A percentile compares a stretch with the other conserved stretches of the same genome.
phyloP scores from a whole-genome alignment of 2,113 vertebrate genomes.

The Cochlearius cochlearius region DNA sequence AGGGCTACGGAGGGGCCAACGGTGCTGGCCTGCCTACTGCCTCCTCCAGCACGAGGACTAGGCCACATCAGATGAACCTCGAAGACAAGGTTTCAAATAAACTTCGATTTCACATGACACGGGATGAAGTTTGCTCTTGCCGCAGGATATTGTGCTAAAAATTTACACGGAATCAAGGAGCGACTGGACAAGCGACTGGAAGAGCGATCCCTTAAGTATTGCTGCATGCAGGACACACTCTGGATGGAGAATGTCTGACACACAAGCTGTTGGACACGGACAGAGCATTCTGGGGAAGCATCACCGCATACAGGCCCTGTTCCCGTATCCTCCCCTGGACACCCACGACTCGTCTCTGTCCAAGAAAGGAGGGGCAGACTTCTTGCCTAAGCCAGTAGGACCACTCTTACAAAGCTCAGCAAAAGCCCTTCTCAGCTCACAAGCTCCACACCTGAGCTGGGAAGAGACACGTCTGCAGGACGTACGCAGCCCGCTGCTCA shows the following conservation, averaged over 20 bases:
- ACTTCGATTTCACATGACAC: not conserved
- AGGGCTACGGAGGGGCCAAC: rapidly evolving
- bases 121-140: not conserved
- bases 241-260: not conserved
- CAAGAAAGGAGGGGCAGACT: not conserved
- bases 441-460: no score
- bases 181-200: not conserved
- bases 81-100: not conserved
- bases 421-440: not conserved
- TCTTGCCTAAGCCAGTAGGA: not conserved
- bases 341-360: not conserved
- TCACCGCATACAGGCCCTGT: rapidly evolving
- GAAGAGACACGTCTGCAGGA: not conserved
- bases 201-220: not conserved
- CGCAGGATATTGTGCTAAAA: not conserved
- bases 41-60: not conserved
- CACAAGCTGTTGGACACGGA: not conserved
- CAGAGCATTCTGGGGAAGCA: not conserved
- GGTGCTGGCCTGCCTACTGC: not conserved
- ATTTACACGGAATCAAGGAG: not conserved
- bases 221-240: not conserved
- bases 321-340: not conserved
- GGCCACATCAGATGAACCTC: not conserved
- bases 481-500: not conserved
- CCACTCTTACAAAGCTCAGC: not conserved